These are phyloP conservation scores for Brachyhypopomus gauderio DNA, from an alignment of 2,113 vertebrate genomes.

Conservation along the genomic window DNA sequence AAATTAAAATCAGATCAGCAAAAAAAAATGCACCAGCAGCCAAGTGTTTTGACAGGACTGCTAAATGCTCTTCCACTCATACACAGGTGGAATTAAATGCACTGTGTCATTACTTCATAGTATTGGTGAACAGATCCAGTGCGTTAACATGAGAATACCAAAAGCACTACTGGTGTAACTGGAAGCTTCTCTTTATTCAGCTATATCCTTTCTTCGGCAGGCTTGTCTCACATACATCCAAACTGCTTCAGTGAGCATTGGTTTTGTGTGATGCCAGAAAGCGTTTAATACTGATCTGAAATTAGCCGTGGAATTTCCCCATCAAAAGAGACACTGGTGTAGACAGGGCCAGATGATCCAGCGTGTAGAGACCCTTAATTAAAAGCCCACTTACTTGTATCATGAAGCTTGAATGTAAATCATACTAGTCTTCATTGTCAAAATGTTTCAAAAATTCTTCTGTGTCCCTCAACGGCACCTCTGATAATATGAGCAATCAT, in stretches of 20 bases:
- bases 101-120: not conserved
- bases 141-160: not conserved
- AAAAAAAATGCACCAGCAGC: not conserved
- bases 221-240: not conserved
- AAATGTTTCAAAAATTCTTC: too few relatives aligned
- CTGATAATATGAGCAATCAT: too few relatives aligned
- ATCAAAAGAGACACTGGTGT: too few relatives aligned
- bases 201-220: not conserved
- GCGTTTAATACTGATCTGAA: too few relatives aligned
- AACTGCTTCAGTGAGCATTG: not conserved
- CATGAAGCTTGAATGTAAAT: too few relatives aligned
- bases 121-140: not conserved
- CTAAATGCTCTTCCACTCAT: not conserved
- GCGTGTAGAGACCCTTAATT: too few relatives aligned
- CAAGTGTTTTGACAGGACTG: not conserved
- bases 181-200: not conserved
- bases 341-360: too few relatives aligned
- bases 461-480: too few relatives aligned
- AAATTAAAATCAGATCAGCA: too few relatives aligned
- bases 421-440: too few relatives aligned
- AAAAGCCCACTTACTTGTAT: too few relatives aligned
- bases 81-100: not conserved
- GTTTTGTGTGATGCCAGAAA: not conserved
- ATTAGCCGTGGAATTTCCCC: too few relatives aligned
- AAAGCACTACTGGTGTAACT: not conserved